phyloP scores from a whole-genome alignment of 2,888 invertebrate genomes.

The Cheilosia grossa region DNA sequence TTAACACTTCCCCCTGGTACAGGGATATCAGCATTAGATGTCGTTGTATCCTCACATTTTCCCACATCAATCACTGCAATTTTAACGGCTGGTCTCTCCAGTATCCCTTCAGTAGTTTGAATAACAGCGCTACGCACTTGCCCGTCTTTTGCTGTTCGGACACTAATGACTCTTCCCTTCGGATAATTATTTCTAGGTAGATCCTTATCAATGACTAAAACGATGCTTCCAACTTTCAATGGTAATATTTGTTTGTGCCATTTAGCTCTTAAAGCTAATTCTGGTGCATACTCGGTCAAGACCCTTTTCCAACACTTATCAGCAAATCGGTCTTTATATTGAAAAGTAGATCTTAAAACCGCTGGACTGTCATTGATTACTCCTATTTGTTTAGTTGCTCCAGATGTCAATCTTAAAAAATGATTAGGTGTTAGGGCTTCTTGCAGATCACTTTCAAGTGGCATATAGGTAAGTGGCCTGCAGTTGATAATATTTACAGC shows the following conservation, averaged over 20 bases:
- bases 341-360: not conserved
- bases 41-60: not conserved
- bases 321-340: slow-evolving; percentile 15
- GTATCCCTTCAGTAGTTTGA: not conserved
- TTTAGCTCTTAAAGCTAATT: slow-evolving; percentile 55
- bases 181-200: slow-evolving; percentile 44
- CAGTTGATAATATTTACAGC: slow-evolving; percentile 72
- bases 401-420: not conserved
- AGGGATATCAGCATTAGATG: slow-evolving; percentile 1
- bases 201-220: slow-evolving; percentile 57
- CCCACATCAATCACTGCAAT: not conserved
- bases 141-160: not conserved
- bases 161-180: not conserved
- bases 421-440: slow-evolving; percentile 63
- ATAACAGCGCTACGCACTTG: slow-evolving; percentile 5
- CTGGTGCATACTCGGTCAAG: slow-evolving; percentile 75
- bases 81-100: not conserved
- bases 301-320: slow-evolving; percentile 72
- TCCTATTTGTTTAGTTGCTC: slow-evolving; percentile 6
- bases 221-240: slow-evolving; percentile 59
- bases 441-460: slow-evolving; percentile 37
- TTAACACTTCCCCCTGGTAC: slow-evolving; percentile 18
- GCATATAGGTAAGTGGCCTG: slow-evolving; percentile 35
- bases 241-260: slow-evolving; percentile 54
- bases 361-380: not conserved